Base-by-base conservation (phyloP, 2,888 invertebrate genomes). In the Desoria tigrina region DNA sequence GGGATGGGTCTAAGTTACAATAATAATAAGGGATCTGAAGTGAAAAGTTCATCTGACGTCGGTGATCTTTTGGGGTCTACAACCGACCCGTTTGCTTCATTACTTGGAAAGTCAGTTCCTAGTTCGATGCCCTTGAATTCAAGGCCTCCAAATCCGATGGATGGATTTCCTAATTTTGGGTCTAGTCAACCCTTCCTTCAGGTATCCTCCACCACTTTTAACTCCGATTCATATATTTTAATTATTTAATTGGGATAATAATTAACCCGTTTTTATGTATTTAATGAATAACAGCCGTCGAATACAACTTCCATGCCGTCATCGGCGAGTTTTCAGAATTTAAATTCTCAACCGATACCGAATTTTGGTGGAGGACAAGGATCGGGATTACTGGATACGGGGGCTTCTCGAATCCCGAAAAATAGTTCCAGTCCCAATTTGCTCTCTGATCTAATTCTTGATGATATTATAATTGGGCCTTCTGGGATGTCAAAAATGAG, bases 351-450 rank as follows among this genome's bases (percentile, higher is more conserved):
- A 21, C 54, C 24, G 27, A 4, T 16, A 18, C 2, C 16, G 28
- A 32, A 18, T 18, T 11, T 27, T 9, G 21, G 18, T 57, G 42
- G 39, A n/a, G 18, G n/a, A 11, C 53, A 26, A 1, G 50, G 42
- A 32, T 39, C 55, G 24, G 62, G 62, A 49, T 32, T 62, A n/a
- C 21, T 62, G n/a, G 62, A 62, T 42, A 27, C 49, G 3, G 62
- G 62, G 16, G 42, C 18, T 21, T 57, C 51, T n/a, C 55, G 58
- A 9, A 66, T 67, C 11, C 66, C 66, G 4, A 73, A 73, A 61
- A 73, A 73, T 45, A 69, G 69, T 54, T 73, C 73, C 11, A 71
- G 61, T 42, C 73, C 73, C 1, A 73, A 73, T 58, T 63, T 73
- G 21, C 61, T 69, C 14, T 69, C 73, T 23, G 71, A 73, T 45